These are phyloP conservation scores for Cisticola juncidis DNA, from an alignment of 2,113 vertebrate genomes.

Conservation along the genomic window DNA sequence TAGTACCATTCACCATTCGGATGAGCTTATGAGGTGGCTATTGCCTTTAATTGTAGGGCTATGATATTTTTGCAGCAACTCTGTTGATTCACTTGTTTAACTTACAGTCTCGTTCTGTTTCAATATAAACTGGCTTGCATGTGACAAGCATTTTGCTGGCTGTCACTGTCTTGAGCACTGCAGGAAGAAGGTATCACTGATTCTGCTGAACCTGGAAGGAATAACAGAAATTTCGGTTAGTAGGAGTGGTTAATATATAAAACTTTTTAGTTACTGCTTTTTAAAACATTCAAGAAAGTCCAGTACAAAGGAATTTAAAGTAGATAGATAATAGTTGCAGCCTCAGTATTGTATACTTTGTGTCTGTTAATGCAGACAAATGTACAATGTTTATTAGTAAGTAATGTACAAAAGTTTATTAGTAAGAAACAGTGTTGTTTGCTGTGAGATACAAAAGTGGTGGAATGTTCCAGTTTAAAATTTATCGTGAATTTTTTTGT, in stretches of 20 bases:
- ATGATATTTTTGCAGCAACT: neutral
- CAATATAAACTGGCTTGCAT: neutral
- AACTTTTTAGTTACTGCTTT: neutral
- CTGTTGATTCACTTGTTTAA: neutral
- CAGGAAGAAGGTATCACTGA: neutral
- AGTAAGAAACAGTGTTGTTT: neutral
- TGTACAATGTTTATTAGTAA: neutral
- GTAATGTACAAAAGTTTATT: neutral
- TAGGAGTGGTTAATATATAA: neutral
- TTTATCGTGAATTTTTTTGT: neutral
- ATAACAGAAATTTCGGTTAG: neutral
- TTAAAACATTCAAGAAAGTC: neutral
- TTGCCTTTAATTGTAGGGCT: slow-evolving; percentile 11
- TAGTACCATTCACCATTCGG: neutral
- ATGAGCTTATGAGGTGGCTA: neutral
- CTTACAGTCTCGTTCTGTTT: neutral
- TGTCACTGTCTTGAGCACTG: neutral
- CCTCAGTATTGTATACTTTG: neutral
- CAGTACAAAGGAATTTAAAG: neutral
- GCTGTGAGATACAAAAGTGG: neutral
- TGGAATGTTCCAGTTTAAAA: neutral
- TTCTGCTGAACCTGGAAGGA: neutral
- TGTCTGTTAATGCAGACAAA: neutral
- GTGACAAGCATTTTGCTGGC: neutral
- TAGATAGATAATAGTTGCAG: neutral